Base-by-base conservation (phyloP, 2,888 invertebrate genomes). In the Pyrgus malvae region DNA sequence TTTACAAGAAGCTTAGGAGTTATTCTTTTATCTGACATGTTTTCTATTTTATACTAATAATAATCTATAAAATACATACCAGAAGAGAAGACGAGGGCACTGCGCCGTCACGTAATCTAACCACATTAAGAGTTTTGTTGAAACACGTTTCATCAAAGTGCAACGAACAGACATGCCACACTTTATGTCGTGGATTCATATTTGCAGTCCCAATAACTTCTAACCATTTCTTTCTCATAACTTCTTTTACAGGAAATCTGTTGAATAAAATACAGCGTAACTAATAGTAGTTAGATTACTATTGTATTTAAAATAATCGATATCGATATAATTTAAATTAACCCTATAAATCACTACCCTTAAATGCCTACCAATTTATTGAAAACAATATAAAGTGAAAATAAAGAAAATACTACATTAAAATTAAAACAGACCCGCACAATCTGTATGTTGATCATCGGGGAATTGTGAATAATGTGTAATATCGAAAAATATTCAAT, bases 101-200 rank as follows among this genome's bases (percentile, higher is more conserved):
- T 54, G 64, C 58, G 60, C 54, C 37, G n/a, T 57, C 57, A 37
- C 41, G 48, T 19, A 53, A 45, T 53, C 53, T 57, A 7, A 31
- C 17, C 11, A 57, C 48, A 33, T 45, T 44, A 27, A 57, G 48
- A 11, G 57, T 53, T 14, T 38, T 53, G 25, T 57, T 57, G 17
- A 57, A 48, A n/a, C 29, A 7, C 3, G 25, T 31, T 21, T 57
- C 48, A 27, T 53, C 31, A 44, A 57, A 57, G 23, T 53, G 57
- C 8, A 48, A 19, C 11, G 53, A 53, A 29, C 57, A 57, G 14
- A 57, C 23, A 37, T 9, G 44, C 53, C 35, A 53, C 12, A 46
- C 37, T 37, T 57, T 53, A 25, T 53, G 53, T 9, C 42, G 38
- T 12, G 57, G 48, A 19, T 57, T 57, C n/a, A 57, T 44, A 48